phyloP scores from a whole-genome alignment of 2,888 invertebrate genomes.

The Mechanitis mazaeus region DNA sequence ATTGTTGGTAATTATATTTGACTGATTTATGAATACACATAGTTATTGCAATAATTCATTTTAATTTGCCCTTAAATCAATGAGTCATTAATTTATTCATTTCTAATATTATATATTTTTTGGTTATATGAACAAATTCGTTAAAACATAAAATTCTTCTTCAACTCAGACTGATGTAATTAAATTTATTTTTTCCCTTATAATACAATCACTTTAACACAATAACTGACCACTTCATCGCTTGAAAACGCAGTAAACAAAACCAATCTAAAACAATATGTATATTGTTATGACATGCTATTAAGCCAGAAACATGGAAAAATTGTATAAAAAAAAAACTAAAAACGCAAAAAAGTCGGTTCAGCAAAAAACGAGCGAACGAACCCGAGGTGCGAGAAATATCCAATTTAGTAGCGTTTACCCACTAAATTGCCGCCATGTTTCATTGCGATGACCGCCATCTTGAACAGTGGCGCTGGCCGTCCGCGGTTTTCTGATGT shows the following conservation, averaged over 20 bases:
- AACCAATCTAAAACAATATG: constrained; percentile 17
- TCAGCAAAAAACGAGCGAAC: constrained; percentile 41
- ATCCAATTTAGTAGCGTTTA: constrained; percentile 71
- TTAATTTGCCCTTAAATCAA: no score
- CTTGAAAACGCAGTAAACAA: constrained; percentile 5
- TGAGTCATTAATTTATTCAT: no score
- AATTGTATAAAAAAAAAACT: constrained; percentile 18
- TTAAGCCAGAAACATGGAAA: constrained; percentile 17
- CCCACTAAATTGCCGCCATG: constrained; percentile 70
- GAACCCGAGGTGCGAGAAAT: constrained; percentile 64
- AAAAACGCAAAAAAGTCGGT: constrained; percentile 37
- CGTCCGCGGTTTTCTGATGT: constrained; percentile 11
- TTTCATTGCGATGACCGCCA: constrained; percentile 62
- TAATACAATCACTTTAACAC: no score
- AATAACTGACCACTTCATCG: background rate
- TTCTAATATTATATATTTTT: no score
- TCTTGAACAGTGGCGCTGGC: constrained; percentile 38
- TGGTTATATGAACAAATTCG: no score
- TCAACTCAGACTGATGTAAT: no score
- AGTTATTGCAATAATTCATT: no score
- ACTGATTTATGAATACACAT: no score
- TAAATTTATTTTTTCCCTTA: no score
- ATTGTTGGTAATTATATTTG: background rate
- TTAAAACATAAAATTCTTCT: no score
- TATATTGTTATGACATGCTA: constrained; percentile 16